Base-by-base conservation (phyloP, 2,113 vertebrate species). In the Kryptolebias marmoratus region DNA sequence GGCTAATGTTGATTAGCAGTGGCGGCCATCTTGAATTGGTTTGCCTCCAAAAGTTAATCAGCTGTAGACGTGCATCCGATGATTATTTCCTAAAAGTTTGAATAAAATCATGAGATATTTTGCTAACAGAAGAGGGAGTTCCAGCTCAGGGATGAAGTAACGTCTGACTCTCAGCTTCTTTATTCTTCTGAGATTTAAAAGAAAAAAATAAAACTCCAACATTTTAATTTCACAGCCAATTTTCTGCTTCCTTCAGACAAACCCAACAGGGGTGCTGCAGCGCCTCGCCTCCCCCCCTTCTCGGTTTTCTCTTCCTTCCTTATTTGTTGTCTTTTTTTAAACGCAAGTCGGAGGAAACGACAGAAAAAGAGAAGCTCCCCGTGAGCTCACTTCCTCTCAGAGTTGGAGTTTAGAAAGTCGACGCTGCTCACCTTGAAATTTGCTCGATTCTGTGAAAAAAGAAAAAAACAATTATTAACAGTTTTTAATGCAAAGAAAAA, bases 351-450 rank as follows among this genome's bases (percentile, higher is more conserved):
- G 47, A 74, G 56, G 47, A 78, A 73, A 61, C 56, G 22, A 49
- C 28, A 18, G 53, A 54, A 49, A 22, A 54, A 27, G 31, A 39
- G 13, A 16, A 36, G 32, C 1, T 22, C n/a, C 53, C 83, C 39
- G 57, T 79, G 68, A 90, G 69, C 75, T 84, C 77, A 81, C 73
- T 79, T 87, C 71, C 62, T 56, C 71, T 56, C 15, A 57, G 12
- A 22, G 22, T 22, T 22, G 22, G 22, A 22, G 22, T 22, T 22
- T 22, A 22, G 22, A 22, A 22, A 22, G 22, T 22, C 22, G 22
- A 22, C 22, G 18, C 74, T 48, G 82, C 93, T 94, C 81, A 94
- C 94, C 89, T 88, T 67, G 61, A 5, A 84, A 83, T 44, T 56
- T 76, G 16, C 73, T 80, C 45, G 74, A 87, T 73, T 90, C 93